Evolutionary conservation across 1,140 invertebrate genomes (phyloP).

Genomic region (Drosophila bipectinata): DNA sequence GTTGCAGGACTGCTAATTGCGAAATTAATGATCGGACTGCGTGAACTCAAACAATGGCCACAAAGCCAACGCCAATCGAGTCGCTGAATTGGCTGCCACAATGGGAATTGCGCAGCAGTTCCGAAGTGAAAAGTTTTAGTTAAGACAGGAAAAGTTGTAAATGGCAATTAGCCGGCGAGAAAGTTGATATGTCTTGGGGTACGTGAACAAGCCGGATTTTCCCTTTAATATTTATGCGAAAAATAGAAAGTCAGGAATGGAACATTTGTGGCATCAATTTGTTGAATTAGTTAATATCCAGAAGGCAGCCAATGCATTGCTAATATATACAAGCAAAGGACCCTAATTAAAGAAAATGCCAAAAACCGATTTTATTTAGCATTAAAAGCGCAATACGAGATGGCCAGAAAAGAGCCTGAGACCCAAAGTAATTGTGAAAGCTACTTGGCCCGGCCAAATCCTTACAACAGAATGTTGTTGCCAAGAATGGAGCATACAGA

Average conservation of each 20-base stretch:
- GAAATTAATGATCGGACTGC: slow-evolving; percentile 75
- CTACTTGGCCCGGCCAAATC: slow-evolving; percentile 51
- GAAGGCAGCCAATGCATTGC: slow-evolving; percentile 5
- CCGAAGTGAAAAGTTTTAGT: slow-evolving; percentile 54
- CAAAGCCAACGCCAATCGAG: slow-evolving; percentile 70
- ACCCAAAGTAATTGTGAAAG: slow-evolving; percentile 40
- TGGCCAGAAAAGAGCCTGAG: slow-evolving; percentile 9
- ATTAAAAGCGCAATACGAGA: slow-evolving; percentile 48
- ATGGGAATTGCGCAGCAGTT: slow-evolving; percentile 48
- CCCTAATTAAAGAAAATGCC: slow-evolving; percentile 59
- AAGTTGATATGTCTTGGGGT: slow-evolving; percentile 58
- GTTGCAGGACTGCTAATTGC: slow-evolving; percentile 65
- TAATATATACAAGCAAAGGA: slow-evolving; percentile 28
- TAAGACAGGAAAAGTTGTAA: slow-evolving; percentile 74
- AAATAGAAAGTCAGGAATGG: neutral
- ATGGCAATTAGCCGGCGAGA: slow-evolving; percentile 71
- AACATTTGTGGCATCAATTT: slow-evolving; percentile 1
- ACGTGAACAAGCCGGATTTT: slow-evolving; percentile 13
- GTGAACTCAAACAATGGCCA: slow-evolving; percentile 76
- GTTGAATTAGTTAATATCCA: slow-evolving; percentile 33
- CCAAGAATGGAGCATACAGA: slow-evolving; percentile 36
- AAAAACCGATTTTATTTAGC: slow-evolving; percentile 60
- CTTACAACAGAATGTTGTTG: slow-evolving; percentile 51
- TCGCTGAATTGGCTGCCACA: slow-evolving; percentile 40
- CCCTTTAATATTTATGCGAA: slow-evolving; percentile 46